Percentiles rank a stretch among this genome's conserved stretches.
Evolutionary conservation across 1,140 invertebrate species (phyloP).

Genomic region (Octopus bimaculoides): DNA sequence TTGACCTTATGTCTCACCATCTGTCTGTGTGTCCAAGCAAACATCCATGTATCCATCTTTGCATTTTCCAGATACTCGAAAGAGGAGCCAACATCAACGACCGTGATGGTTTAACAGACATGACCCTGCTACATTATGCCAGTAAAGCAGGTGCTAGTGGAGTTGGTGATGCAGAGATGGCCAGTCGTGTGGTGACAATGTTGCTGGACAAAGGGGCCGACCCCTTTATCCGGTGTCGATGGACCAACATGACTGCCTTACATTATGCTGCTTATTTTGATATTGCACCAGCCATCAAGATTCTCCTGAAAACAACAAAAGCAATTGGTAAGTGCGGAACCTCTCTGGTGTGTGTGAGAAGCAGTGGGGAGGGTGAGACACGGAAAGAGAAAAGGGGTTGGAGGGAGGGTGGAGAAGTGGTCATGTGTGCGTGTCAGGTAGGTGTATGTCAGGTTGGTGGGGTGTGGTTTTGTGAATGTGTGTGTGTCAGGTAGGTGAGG

Average conservation of each 20-base stretch:
- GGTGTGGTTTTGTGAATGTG: too few species aligned
- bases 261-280: conserved; percentile 65
- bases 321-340: conserved; percentile 42
- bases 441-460: too few species aligned
- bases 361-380: too few species aligned
- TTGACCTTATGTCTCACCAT: too few species aligned
- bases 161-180: conserved; percentile 58
- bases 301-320: conserved; percentile 56
- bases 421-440: too few species aligned
- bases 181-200: conserved; percentile 40
- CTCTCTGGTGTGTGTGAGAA: too few species aligned
- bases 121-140: conserved; percentile 64
- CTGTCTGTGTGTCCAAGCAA: too few species aligned
- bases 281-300: conserved; percentile 59
- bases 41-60: too few species aligned
- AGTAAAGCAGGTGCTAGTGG: conserved; percentile 62
- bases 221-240: conserved; percentile 60
- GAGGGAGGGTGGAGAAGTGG: not conserved
- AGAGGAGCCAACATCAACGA: conserved; percentile 60
- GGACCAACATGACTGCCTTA: conserved; percentile 64
- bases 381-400: not conserved
- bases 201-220: conserved; percentile 59
- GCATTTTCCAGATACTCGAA: conserved; percentile 55
- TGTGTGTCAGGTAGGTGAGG: too few species aligned
- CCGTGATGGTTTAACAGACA: conserved; percentile 63